Evolutionary conservation across 2,797 vertebrate species (phyloP).

Genomic region (Esox lucius): DNA sequence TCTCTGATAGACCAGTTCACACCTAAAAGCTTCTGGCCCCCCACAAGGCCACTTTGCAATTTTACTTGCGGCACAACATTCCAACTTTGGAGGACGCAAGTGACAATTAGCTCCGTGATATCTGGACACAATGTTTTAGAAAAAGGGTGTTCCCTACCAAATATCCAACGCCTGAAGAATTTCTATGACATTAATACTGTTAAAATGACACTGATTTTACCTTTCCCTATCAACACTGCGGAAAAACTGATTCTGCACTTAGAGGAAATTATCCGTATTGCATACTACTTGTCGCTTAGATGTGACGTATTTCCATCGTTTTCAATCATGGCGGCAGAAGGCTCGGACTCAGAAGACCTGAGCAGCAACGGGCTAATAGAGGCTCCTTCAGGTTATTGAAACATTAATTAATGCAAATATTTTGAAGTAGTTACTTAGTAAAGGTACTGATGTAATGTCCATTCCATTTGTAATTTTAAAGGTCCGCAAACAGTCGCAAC

Average conservation of each 20-base stretch:
- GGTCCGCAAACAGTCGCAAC: neutral
- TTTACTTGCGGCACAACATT: too few species aligned
- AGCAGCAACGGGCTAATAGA: conserved; percentile 65
- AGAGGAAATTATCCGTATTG: neutral
- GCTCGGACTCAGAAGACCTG: conserved; percentile 63
- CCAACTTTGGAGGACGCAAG: too few species aligned
- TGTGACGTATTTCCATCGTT: conserved; percentile 58
- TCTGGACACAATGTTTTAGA: too few species aligned
- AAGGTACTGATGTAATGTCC: neutral
- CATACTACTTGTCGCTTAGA: conserved; percentile 41
- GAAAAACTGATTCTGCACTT: neutral
- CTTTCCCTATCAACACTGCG: neutral
- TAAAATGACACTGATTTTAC: neutral
- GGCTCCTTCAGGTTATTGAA: conserved; percentile 63
- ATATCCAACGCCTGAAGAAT: too few species aligned
- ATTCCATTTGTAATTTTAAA: neutral
- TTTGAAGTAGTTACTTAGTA: rapidly evolving
- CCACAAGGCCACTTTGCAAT: too few species aligned
- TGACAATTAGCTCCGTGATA: too few species aligned
- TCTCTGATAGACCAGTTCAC: too few species aligned
- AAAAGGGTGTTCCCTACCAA: too few species aligned
- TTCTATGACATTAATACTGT: too few species aligned
- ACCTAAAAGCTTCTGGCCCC: too few species aligned
- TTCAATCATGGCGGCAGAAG: conserved; percentile 75
- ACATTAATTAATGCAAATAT: neutral